Evolutionary conservation across 2,888 invertebrate genomes (phyloP), one percentile per base, ranked within the genome.

Genomic region (Drosophila neotestacea): DNA sequence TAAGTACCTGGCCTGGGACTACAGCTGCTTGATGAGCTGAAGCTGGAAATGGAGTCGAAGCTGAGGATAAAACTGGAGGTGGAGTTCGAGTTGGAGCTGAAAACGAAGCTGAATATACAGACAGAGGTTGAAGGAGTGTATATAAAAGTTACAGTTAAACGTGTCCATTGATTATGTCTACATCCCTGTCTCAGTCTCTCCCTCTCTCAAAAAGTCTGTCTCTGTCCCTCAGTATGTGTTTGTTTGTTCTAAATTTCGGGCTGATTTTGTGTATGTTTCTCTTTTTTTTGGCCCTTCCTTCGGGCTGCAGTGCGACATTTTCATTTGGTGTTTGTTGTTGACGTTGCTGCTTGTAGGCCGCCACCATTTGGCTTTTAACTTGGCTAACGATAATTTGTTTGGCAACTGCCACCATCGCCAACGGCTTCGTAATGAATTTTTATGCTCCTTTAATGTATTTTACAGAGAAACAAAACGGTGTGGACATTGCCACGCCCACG

Each of bases 301-400:
- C n/a, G 22, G 72, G 61, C 77, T 76, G 80, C 80, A 78, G 64
- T 83, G 80, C 70, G 80, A 69, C 77, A 77, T 58, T 77, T 75
- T 69, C 61, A 65, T 70, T 78, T 59, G 66, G 42, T 61, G 48
- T 34, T 70, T 46, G 38, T 50, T 54, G 67, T 61, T 75, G 54
- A 64, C 56, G 36, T 48, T 62, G 59, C 47, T 54, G 59, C 54
- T 54, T 68, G 62, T 60, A 61, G 64, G 77, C 73, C 71, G 69
- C 55, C 61, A 69, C 69, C 77, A 64, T 77, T 88, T 62, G 76
- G 86, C 78, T 78, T 84, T 80, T 76, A 76, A 73, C 77, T 76
- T 81, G 77, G 83, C 81, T 88, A 89, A 90, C 86, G 88, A 90
- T 88, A 89, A 90, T 90, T 90, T 90, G 89, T 81, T 83, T 75